These are phyloP conservation scores for Leptopilina clavipes DNA, from an alignment of 1,140 invertebrate species.

Conservation along the genomic window DNA sequence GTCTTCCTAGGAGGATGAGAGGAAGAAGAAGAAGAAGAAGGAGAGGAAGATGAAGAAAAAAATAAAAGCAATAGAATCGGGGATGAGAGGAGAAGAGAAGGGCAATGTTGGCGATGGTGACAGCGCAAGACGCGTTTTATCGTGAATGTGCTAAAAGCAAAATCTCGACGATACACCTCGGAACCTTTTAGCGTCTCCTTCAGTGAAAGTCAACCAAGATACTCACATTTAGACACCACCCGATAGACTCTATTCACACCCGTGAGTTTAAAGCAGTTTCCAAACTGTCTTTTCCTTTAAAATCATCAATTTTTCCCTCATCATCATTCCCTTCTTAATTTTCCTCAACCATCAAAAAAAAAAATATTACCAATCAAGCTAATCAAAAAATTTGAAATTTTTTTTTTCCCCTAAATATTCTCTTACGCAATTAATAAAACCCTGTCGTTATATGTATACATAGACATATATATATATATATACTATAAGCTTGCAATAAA, in stretches of 20 bases:
- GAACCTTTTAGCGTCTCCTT: constrained; percentile 73
- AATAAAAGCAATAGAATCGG: constrained; percentile 13
- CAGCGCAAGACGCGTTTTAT: constrained; percentile 68
- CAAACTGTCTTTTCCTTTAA: background rate
- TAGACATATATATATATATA: too few species aligned
- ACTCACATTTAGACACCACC: constrained; percentile 54
- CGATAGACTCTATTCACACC: constrained; percentile 52
- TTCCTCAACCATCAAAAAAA: too few species aligned
- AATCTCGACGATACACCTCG: constrained; percentile 73
- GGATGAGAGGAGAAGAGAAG: constrained; percentile 41
- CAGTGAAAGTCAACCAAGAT: constrained; percentile 69
- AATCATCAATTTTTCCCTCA: background rate
- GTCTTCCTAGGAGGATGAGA: constrained; percentile 43
- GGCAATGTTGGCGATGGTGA: constrained; percentile 51
- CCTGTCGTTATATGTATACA: too few species aligned
- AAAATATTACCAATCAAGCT: too few species aligned
- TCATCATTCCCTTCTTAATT: too few species aligned
- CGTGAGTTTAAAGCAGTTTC: background rate
- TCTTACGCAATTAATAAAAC: too few species aligned
- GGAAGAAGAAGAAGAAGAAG: constrained; percentile 18
- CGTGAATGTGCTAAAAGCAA: constrained; percentile 74
- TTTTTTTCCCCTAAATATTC: too few species aligned
- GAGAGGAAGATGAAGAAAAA: constrained; percentile 32
- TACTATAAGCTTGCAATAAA: background rate
- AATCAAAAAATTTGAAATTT: too few species aligned